These are phyloP conservation scores for Cryptoblepharus egeriae DNA, from an alignment of 2,797 vertebrate species.

Conservation along the genomic window DNA sequence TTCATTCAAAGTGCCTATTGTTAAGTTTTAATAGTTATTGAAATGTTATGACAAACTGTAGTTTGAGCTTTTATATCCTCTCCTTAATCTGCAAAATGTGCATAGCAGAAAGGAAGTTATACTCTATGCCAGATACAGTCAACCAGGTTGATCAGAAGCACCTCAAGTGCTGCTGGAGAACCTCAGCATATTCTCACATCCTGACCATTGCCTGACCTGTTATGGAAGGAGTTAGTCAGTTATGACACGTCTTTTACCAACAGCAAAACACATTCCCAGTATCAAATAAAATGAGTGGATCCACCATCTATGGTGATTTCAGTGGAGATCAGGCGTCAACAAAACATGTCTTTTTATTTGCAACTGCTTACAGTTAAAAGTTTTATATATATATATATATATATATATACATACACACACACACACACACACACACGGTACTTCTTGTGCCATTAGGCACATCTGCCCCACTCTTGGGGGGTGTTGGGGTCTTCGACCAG, in stretches of 20 bases:
- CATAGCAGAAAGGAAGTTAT: not conserved
- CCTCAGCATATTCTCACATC: not conserved
- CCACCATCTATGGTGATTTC: not conserved
- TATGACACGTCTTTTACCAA: not conserved
- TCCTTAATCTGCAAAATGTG: not conserved
- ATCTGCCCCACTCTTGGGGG: no score
- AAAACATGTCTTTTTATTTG: not conserved
- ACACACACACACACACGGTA: no score
- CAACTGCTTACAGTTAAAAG: not conserved
- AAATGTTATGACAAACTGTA: not conserved
- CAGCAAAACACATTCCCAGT: not conserved
- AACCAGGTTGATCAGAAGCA: not conserved
- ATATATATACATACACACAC: no score
- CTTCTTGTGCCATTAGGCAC: no score
- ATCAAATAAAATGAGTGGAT: not conserved
- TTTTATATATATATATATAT: no score
- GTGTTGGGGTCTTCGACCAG: no score
- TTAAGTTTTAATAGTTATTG: not conserved
- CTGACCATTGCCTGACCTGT: not conserved
- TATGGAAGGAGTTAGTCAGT: not conserved
- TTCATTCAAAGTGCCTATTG: slow-evolving; percentile 21
- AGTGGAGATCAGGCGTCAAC: not conserved
- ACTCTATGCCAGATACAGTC: not conserved
- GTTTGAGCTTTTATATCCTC: not conserved
- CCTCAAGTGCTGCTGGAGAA: not conserved